Base-by-base conservation (phyloP, 1,140 invertebrate species). In the Leptinotarsa defecta region DNA sequence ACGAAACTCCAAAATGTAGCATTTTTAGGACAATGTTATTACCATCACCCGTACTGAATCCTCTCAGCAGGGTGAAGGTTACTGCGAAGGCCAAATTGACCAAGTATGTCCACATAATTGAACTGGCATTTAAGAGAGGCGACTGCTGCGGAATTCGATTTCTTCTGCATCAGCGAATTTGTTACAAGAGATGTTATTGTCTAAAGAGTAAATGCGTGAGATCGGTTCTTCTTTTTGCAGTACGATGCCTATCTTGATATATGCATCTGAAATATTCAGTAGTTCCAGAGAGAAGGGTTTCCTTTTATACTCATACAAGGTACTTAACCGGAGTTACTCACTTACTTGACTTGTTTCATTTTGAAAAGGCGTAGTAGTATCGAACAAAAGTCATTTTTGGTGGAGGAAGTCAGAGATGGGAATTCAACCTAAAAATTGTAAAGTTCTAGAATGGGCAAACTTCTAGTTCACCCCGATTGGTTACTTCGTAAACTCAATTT, bases 61-160 rank as follows among this genome's bases (percentile, higher is more conserved):
- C 64, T n/a, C 64, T 24, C 17, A 57, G 0, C 69, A 71, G 69
- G 52, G 69, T 71, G 69, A 71, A 71, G 69, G 69, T 71, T 57
- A 71, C 22, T 4, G 17, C 52, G 69, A 71, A 71, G 69, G 69
- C 69, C 69, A 48, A 48, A 22, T 71, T 49, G n/a, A 13, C 69
- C 69, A 71, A 71, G 69, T 57, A 71, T 22, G 69, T 49, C 48
- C 69, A 57, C 69, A 57, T 57, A 57, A 57, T 57, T 57, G 52
- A 17, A 57, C 15, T 57, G 52, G 52, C 52, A 57, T 57, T 57
- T 19, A 57, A 57, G 52, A 57, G 52, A 57, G 52, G 52, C 52
- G 52, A 57, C 52, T 57, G 52, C 52, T n/a, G 52, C 52, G 52
- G 52, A 57, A 57, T 57, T 19, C 52, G 15, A 57, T 15, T 57